Base-by-base conservation (phyloP, 2,797 vertebrate species). In the Liasis olivaceus region DNA sequence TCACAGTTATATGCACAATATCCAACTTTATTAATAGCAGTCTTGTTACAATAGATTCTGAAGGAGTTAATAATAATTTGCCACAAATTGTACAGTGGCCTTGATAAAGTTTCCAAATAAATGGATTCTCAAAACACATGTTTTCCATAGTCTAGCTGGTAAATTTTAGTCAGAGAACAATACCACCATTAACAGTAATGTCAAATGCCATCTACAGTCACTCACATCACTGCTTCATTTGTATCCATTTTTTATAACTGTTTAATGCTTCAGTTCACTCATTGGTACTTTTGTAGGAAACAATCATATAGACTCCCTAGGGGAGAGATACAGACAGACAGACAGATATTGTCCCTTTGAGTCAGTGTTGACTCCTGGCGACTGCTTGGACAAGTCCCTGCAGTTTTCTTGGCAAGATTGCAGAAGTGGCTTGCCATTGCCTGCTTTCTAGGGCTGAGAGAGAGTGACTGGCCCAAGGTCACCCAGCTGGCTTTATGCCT, bases 151-250 rank as follows among this genome's bases (percentile, higher is more conserved):
- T 60, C 56, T 0, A 77, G 87, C 66, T 95, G 93, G 88, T 94
- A 92, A 92, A 95, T 96, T 94, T 94, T 91, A 95, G 17, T 92
- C 95, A 89, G 36, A 89, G 93, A 96, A 97, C 90, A 96, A 92
- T 95, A 86, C 66, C 88, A 66, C 87, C 91, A 95, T 96, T 96
- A 96, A 96, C 87, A 93, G 26, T 54, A 60, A 91, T 14, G 64
- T 84, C 93, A 96, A 94, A 97, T 96, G 95, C 93, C 94, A 95
- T 94, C 94, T 95, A 95, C 85, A 96, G 94, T 93, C 87, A 85
- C 81, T 96, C 84, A 0, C 77, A 91, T 77, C 72, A 15, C 85
- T 86, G 91, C 77, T 13, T 93, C 62, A 88, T 96, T 95, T 95
- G 89, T 93, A 28, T 31, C 0, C 20, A 0, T 15, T 5, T 93